These are phyloP conservation scores for Gymnopithys bicolor DNA, from an alignment of 2,797 vertebrate genomes.

Conservation along the genomic window DNA sequence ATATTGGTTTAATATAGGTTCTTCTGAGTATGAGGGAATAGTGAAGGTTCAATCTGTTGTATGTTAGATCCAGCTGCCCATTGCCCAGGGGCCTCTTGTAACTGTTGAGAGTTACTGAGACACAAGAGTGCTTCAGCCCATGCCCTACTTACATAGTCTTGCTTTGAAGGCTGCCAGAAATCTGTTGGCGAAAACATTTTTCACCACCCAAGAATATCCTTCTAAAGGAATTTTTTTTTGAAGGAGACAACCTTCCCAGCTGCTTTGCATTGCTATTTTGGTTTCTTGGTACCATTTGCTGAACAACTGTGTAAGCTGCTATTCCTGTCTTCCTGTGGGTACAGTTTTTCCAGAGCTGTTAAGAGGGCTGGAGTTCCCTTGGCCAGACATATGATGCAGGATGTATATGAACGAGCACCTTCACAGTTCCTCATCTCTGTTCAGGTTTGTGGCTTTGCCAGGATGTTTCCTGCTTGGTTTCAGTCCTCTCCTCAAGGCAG, in stretches of 20 bases:
- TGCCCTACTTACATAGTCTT: neutral
- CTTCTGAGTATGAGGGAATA: neutral
- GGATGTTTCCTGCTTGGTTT: neutral
- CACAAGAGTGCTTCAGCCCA: neutral
- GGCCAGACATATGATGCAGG: neutral
- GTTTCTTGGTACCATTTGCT: neutral
- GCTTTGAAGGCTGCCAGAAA: neutral
- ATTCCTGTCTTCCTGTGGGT: neutral
- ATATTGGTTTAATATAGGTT: neutral
- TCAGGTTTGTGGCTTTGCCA: neutral
- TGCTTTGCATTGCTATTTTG: constrained; percentile 3
- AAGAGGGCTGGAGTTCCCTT: neutral
- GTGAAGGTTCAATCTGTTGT: neutral
- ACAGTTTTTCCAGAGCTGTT: neutral
- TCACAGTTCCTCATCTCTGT: neutral
- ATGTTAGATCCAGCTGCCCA: neutral
- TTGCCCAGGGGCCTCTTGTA: neutral
- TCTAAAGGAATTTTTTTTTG: neutral
- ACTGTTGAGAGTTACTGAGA: neutral
- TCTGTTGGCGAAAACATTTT: neutral
- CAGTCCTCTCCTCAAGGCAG: neutral
- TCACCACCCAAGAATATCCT: constrained; percentile 6
- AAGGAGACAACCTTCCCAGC: neutral
- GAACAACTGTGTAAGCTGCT: constrained; percentile 1
- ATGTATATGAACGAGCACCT: neutral